Conservation (phyloP, 2,797 vertebrate genomes). For the Setipinna tenuifilis region DNA sequence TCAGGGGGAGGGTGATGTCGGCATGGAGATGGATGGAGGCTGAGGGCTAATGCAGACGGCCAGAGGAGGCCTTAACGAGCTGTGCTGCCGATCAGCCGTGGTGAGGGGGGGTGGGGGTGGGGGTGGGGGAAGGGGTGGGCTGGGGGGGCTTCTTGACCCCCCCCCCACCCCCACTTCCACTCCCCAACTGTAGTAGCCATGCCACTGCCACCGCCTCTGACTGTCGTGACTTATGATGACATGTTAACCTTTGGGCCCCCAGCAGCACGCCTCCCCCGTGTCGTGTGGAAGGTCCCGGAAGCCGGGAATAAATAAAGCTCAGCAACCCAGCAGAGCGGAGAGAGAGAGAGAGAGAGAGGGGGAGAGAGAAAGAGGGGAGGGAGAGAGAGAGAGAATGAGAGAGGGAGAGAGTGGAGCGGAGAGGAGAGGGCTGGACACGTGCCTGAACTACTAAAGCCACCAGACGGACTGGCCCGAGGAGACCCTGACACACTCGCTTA, state of each 20-base stretch:
- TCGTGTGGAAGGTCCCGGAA: background rate
- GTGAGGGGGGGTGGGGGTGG: too few species aligned
- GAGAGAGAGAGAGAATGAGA: background rate
- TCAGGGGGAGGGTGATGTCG: background rate
- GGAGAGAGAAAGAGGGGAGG: too few species aligned
- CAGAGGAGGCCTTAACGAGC: background rate
- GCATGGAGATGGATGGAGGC: background rate
- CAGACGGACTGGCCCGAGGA: background rate
- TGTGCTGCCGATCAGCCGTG: background rate
- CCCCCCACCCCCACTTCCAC: background rate
- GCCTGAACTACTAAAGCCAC: conserved; percentile 20
- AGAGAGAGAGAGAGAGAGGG: background rate
- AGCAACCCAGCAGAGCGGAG: background rate
- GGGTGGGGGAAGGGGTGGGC: background rate
- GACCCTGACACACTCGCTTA: conserved; percentile 1
- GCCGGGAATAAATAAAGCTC: conserved; percentile 38
- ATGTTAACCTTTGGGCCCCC: conserved; percentile 50
- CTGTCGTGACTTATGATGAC: conserved; percentile 55
- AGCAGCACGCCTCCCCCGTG: conserved; percentile 15
- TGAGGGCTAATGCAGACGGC: background rate
- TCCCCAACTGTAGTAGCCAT: background rate
- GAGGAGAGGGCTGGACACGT: conserved; percentile 11
- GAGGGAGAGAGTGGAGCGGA: background rate
- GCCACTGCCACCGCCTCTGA: conserved; percentile 29
- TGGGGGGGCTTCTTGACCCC: background rate